Evolutionary conservation across 2,888 invertebrate genomes (phyloP).

Genomic region (Physocephala rufipes): DNA sequence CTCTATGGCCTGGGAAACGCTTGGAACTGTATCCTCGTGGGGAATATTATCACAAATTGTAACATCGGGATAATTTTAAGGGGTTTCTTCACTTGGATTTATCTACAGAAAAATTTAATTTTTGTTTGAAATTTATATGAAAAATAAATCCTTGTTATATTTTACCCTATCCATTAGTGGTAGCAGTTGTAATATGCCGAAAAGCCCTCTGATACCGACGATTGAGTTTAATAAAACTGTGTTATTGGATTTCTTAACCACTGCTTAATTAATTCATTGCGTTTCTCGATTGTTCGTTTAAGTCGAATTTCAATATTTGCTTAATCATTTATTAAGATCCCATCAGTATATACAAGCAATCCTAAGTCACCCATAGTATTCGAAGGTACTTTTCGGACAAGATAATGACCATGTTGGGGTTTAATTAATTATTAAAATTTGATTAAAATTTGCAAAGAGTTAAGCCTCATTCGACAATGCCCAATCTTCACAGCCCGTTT

Average conservation of each 20-base stretch:
- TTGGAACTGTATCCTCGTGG: not conserved
- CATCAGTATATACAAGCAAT: conserved; percentile 71
- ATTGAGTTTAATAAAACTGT: conserved; percentile 73
- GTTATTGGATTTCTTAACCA: conserved; percentile 80
- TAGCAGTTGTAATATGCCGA: conserved; percentile 62
- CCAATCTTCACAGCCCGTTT: not conserved
- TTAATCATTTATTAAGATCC: conserved; percentile 58
- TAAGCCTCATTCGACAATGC: not conserved
- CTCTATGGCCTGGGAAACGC: not conserved
- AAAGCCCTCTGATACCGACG: conserved; percentile 77
- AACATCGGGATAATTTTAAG: not conserved
- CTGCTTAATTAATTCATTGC: conserved; percentile 72
- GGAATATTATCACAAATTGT: not conserved
- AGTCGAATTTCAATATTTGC: conserved; percentile 63
- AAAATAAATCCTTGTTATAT: not conserved
- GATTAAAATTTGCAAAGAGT: not conserved
- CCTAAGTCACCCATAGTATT: conserved; percentile 95
- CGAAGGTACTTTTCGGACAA: conserved; percentile 26
- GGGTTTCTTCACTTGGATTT: not conserved
- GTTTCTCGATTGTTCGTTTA: conserved; percentile 61
- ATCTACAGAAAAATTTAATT: not conserved
- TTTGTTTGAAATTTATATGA: too few species aligned
- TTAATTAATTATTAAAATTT: not conserved
- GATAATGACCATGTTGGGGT: not conserved
- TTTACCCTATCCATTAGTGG: conserved; percentile 43